Base-by-base conservation (phyloP, 1,140 invertebrate genomes). In the Druon quercuslanigerum region DNA sequence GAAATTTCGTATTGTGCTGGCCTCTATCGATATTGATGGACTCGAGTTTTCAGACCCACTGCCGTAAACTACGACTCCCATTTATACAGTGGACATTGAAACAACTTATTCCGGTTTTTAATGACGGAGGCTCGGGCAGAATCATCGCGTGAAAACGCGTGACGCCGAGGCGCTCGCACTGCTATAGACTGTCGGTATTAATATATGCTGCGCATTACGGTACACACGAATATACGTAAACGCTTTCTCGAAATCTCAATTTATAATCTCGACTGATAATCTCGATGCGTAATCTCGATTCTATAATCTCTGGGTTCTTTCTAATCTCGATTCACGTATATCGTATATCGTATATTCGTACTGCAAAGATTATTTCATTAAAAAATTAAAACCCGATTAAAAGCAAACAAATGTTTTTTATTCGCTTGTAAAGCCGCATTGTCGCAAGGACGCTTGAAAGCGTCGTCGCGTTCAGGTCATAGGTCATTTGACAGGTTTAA, bases 91-190 rank as follows among this genome's bases (percentile, higher is more conserved):
- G 90, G 89, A 92, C 89, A 92, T 92, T 91, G 81, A 92, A 92
- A 92, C 87, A 92, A 92, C 90, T 92, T 92, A 92, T 92, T 91
- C 91, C 91, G 91, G 91, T 91, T 92, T 92, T 90, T 90, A 92
- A 91, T 90, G 86, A 91, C 89, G 90, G 90, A 92, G 90, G 89
- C 90, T 90, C 91, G 90, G 86, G 78, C 79, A 76, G 76, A 79
- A 81, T 84, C 85, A 86, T 80, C 88, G 87, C 90, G 87, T 90
- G 89, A 89, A 87, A 81, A 90, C 89, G 88, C 90, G 83, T 86
- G 85, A 88, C 82, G 87, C 88, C 89, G 90, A 92, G 89, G 89
- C 89, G 88, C 91, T 91, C 91, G 90, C 91, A 90, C 90, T 91
- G 90, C 90, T 89, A 83, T 83, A 91, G 90, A 92, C 90, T 91